Evolutionary conservation across 2,888 invertebrate species (phyloP).

Genomic region (Abscondita cerata): DNA sequence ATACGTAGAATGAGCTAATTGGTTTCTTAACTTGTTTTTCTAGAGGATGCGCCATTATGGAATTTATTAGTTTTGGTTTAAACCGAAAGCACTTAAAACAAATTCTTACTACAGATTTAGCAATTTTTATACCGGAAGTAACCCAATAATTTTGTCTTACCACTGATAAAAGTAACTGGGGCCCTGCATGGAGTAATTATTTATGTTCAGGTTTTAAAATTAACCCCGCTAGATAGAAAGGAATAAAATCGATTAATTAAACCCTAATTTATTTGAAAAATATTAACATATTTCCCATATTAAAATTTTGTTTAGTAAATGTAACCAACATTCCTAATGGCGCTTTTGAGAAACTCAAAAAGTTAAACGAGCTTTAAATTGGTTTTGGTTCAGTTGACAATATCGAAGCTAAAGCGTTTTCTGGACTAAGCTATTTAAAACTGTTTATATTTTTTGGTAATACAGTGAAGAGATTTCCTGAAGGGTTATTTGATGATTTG

Average conservation of each 20-base stretch:
- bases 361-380: conserved; percentile 9
- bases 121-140: too few relatives aligned
- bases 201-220: too few relatives aligned
- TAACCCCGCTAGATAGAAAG: too few relatives aligned
- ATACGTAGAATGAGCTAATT: too few relatives aligned
- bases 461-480: background rate
- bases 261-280: conserved; percentile 2
- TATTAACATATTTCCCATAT: background rate
- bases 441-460: conserved; percentile 16
- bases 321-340: conserved; percentile 8
- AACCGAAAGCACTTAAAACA: too few relatives aligned
- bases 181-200: too few relatives aligned
- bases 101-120: too few relatives aligned
- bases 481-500: conserved; percentile 12
- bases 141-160: too few relatives aligned
- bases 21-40: too few relatives aligned
- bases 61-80: too few relatives aligned
- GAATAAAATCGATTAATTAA: conserved; percentile 11
- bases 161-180: too few relatives aligned
- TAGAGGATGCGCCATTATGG: too few relatives aligned
- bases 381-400: conserved; percentile 11
- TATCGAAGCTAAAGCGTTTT: conserved; percentile 15
- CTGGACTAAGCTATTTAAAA: conserved; percentile 1
- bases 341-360: conserved; percentile 4
- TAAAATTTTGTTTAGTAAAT: conserved; percentile 2